Percentiles rank a stretch among this genome's conserved stretches.
Evolutionary conservation across 1,140 invertebrate species (phyloP).

Genomic region (Lepeophtheirus salmonis): DNA sequence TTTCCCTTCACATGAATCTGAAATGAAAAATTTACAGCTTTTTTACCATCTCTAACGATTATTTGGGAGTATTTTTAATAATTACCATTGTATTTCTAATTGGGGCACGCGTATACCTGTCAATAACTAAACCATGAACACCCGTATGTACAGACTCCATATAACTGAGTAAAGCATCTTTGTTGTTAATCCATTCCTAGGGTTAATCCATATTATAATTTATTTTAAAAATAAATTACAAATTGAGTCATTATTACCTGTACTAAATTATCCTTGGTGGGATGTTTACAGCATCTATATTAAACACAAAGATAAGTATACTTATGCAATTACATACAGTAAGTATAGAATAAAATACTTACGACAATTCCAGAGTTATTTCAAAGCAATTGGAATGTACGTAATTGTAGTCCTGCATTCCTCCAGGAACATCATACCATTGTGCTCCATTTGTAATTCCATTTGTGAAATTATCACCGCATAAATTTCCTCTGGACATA

Average conservation of each 20-base stretch:
- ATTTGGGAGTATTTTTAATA: too few species aligned
- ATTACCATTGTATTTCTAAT: slow-evolving; percentile 49
- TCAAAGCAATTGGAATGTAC: slow-evolving; percentile 81
- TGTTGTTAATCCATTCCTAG: slow-evolving; percentile 67
- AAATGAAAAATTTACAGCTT: neutral
- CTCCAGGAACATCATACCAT: slow-evolving; percentile 65
- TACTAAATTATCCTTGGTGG: slow-evolving; percentile 46
- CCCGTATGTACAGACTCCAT: slow-evolving; percentile 79
- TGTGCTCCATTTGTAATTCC: slow-evolving; percentile 80
- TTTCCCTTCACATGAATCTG: slow-evolving; percentile 46
- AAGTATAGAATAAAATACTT: too few species aligned
- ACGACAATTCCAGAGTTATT: slow-evolving; percentile 80
- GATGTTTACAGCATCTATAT: slow-evolving; percentile 72
- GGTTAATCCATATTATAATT: too few species aligned
- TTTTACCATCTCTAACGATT: too few species aligned
- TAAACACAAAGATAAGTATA: too few species aligned
- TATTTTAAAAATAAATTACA: too few species aligned
- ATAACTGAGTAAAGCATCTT: slow-evolving; percentile 56
- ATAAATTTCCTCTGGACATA: slow-evolving; percentile 58
- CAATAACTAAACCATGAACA: slow-evolving; percentile 61
- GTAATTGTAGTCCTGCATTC: slow-evolving; percentile 99
- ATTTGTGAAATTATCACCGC: slow-evolving; percentile 49
- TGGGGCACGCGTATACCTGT: slow-evolving; percentile 45
- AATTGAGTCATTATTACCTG: too few species aligned
- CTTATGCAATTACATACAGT: too few species aligned